These are phyloP conservation scores for Cyanoderma ruficeps DNA, from an alignment of 2,113 vertebrate species.

Conservation along the genomic window DNA sequence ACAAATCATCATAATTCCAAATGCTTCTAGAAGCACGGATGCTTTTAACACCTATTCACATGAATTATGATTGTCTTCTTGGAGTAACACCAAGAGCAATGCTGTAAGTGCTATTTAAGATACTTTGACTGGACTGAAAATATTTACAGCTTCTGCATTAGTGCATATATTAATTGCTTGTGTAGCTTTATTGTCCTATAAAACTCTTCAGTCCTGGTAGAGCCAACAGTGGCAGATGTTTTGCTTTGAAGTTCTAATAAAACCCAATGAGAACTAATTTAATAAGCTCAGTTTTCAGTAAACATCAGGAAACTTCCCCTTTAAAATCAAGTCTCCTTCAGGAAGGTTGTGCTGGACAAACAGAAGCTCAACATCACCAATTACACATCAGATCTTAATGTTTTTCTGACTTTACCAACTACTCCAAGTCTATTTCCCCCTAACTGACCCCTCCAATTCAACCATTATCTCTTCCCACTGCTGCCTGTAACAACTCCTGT, in stretches of 20 bases:
- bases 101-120: neutral
- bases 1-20: neutral
- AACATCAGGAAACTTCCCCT: neutral
- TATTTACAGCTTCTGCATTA: slow-evolving; percentile 8
- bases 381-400: neutral
- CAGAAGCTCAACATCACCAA: neutral
- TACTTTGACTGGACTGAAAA: neutral
- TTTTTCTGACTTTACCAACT: neutral
- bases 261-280: neutral
- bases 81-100: neutral
- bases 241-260: neutral
- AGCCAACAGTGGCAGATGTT: neutral
- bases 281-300: neutral
- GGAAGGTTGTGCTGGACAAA: neutral
- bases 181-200: neutral
- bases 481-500: neutral
- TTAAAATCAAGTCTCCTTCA: neutral
- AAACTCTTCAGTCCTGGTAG: neutral
- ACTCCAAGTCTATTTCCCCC: neutral
- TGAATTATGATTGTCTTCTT: neutral
- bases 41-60: neutral
- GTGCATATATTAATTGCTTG: neutral
- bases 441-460: neutral
- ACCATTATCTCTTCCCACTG: neutral
- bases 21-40: neutral